phyloP scores from a whole-genome alignment of 2,113 vertebrate species.

The Capreolus pygargus region DNA sequence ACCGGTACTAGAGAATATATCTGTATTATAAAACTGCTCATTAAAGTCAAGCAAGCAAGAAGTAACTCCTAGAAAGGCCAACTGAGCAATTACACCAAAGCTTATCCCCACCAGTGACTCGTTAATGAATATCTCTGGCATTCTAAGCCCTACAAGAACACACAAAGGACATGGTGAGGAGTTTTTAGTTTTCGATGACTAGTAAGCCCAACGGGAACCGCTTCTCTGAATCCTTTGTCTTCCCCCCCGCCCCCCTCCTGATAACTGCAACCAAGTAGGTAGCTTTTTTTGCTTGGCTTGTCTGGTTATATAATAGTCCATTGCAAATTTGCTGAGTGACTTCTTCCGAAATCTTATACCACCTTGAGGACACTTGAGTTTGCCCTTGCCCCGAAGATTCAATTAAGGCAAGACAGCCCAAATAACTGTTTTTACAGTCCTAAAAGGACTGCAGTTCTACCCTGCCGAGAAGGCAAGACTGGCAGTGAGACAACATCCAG shows the following conservation, averaged over 20 bases:
- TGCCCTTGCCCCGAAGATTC: background rate
- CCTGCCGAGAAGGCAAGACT: too few species aligned
- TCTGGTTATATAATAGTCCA: background rate
- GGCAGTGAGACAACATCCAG: background rate
- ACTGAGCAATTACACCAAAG: slow-evolving; percentile 30
- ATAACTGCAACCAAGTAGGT: background rate
- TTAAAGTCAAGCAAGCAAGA: slow-evolving; percentile 20
- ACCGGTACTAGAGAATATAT: background rate
- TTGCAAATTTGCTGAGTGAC: background rate
- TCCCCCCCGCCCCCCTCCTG: background rate
- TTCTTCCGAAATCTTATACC: slow-evolving; percentile 24
- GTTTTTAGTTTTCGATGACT: background rate
- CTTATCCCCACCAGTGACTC: background rate
- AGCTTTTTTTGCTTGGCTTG: background rate
- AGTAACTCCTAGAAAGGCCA: slow-evolving; percentile 47
- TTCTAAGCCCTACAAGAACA: background rate
- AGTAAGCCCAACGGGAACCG: background rate
- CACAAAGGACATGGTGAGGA: background rate
- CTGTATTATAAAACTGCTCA: slow-evolving; percentile 42
- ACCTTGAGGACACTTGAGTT: background rate
- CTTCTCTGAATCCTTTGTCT: background rate
- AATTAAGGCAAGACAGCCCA: background rate
- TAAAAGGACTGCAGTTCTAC: background rate
- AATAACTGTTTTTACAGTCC: background rate
- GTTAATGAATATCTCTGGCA: background rate